These are phyloP conservation scores for Acanthococcus lagerstroemiae DNA, from an alignment of 2,888 invertebrate species.

Conservation along the genomic window DNA sequence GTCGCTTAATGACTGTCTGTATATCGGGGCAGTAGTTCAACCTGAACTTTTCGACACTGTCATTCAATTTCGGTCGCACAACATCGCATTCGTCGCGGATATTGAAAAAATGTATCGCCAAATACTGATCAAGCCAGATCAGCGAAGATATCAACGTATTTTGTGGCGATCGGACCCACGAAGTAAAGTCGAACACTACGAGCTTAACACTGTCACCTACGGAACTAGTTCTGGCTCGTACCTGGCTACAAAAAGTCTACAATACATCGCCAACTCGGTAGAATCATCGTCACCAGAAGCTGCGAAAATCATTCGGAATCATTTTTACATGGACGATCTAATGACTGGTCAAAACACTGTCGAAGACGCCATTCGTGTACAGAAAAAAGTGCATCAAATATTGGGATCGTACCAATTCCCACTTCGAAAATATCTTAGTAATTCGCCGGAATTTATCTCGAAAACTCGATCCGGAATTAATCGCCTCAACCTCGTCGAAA, in stretches of 20 bases:
- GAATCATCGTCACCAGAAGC: conserved; percentile 30
- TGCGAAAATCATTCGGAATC: conserved; percentile 32
- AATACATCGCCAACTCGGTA: conserved; percentile 36
- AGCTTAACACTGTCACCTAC: not conserved
- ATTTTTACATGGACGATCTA: no score
- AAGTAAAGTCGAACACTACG: not conserved
- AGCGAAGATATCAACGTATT: not conserved
- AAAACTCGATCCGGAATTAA: not conserved
- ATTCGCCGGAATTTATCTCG: not conserved
- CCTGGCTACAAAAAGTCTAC: conserved; percentile 37
- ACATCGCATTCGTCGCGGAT: conserved; percentile 2
- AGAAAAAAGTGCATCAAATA: not conserved
- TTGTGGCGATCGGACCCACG: conserved; percentile 20
- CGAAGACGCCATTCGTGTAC: not conserved
- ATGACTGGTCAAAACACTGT: no score
- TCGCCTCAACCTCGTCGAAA: not conserved
- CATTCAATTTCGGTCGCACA: not conserved
- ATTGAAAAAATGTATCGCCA: not conserved
- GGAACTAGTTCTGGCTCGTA: conserved; percentile 37
- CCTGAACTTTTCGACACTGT: no score
- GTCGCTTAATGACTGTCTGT: not conserved
- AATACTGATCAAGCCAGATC: not conserved
- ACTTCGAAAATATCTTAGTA: conserved; percentile 7
- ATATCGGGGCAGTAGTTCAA: no score
- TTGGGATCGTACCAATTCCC: not conserved